Evolutionary conservation across 2,888 invertebrate species (phyloP).

Genomic region (Barypeithes pellucidus): DNA sequence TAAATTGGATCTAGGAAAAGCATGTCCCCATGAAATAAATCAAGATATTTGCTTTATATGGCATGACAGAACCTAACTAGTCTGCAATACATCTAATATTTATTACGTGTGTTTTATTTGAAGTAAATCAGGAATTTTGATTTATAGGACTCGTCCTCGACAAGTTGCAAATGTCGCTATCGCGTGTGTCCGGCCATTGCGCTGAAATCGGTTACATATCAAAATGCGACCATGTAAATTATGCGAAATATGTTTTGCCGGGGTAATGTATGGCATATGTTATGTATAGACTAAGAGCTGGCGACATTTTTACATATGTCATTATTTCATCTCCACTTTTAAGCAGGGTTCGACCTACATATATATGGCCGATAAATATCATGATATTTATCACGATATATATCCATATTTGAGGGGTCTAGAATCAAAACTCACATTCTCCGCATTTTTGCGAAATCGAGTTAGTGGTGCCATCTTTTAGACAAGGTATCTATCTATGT

Average conservation of each 20-base stretch:
- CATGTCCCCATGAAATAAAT: conserved; percentile 36
- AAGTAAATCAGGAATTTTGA: conserved; percentile 47
- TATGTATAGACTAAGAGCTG: conserved; percentile 1
- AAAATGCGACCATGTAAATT: conserved; percentile 24
- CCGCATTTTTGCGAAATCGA: too few relatives aligned
- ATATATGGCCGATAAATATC: too few relatives aligned
- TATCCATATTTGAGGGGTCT: too few relatives aligned
- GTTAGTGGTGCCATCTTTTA: too few relatives aligned
- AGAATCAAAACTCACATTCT: too few relatives aligned
- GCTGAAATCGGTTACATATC: conserved; percentile 23
- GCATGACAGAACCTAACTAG: conserved; percentile 42
- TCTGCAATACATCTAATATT: conserved; percentile 42
- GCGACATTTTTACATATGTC: too few relatives aligned
- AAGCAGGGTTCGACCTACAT: too few relatives aligned
- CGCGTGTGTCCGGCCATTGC: conserved; percentile 41
- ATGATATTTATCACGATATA: too few relatives aligned
- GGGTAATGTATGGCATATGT: conserved; percentile 29
- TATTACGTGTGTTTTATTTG: conserved; percentile 50
- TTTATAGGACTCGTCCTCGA: conserved; percentile 42
- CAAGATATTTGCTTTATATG: conserved; percentile 43
- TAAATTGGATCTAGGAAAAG: conserved; percentile 29
- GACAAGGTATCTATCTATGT: too few relatives aligned
- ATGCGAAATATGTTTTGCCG: conserved; percentile 28
- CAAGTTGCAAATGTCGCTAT: conserved; percentile 40
- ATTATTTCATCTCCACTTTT: too few relatives aligned